A percentile compares a stretch with the other conserved stretches of the same genome.
Conservation (phyloP, 1,140 invertebrate species). For the Homalodisca vitripennis region DNA sequence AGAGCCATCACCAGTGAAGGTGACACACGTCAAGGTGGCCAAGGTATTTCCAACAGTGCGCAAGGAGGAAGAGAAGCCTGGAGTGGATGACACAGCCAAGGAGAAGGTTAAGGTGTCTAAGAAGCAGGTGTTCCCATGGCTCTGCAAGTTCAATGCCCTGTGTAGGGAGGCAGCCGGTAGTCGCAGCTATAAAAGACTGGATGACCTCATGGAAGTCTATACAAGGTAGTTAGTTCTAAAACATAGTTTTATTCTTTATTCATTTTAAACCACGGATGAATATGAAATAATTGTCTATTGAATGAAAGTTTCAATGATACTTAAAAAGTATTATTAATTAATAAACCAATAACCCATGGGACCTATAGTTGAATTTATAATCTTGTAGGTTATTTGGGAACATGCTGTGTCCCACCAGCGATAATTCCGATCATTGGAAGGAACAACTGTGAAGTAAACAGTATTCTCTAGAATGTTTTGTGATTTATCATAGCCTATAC, state of each 20-base stretch:
- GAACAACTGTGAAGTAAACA: no score
- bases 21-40: not conserved
- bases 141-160: conserved; percentile 1
- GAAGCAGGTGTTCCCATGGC: conserved; percentile 21
- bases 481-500: no score
- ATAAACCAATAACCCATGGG: no score
- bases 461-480: no score
- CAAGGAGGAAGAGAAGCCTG: not conserved
- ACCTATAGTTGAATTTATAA: no score
- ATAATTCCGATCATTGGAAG: no score
- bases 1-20: not conserved
- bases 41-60: conserved; percentile 6
- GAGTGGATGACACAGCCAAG: not conserved
- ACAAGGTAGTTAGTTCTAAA: not conserved
- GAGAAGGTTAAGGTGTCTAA: conserved; percentile 6
- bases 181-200: conserved; percentile 4
- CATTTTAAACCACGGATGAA: not conserved
- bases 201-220: conserved; percentile 12
- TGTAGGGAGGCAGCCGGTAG: conserved; percentile 7
- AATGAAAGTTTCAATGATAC: not conserved
- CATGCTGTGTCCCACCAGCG: no score
- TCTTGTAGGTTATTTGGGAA: no score
- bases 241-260: not conserved
- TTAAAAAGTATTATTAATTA: not conserved
- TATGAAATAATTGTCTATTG: not conserved